These are phyloP conservation scores for Dasypogon diadema DNA, from an alignment of 2,888 invertebrate genomes.

Conservation along the genomic window DNA sequence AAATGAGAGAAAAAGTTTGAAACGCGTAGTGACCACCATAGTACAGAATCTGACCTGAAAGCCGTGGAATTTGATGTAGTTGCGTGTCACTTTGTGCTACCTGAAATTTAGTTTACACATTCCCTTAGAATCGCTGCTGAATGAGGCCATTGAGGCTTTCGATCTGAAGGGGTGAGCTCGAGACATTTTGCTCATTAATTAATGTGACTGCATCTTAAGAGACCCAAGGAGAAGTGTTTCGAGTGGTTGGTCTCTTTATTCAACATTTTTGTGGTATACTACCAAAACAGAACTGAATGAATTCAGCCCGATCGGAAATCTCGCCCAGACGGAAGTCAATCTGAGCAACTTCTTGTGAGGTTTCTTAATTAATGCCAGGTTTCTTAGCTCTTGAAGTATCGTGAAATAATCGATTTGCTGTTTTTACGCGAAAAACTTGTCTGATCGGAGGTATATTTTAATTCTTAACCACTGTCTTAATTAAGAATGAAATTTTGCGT, in stretches of 20 bases:
- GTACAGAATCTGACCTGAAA: slow-evolving; percentile 40
- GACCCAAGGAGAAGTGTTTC: not conserved
- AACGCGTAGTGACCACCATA: slow-evolving; percentile 41
- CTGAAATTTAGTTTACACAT: slow-evolving; percentile 46
- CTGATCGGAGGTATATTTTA: slow-evolving; percentile 32
- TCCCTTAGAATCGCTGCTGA: slow-evolving; percentile 9
- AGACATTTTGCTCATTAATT: slow-evolving; percentile 44
- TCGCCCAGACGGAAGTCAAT: slow-evolving; percentile 36
- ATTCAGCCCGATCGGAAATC: slow-evolving; percentile 16
- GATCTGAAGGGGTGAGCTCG: not conserved
- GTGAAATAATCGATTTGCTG: slow-evolving; percentile 39
- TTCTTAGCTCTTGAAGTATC: slow-evolving; percentile 26
- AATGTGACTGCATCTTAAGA: slow-evolving; percentile 26
- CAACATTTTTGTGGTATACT: not conserved
- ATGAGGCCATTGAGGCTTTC: not conserved
- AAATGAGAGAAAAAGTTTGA: not conserved
- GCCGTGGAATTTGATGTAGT: slow-evolving; percentile 57
- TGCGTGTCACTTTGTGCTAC: slow-evolving; percentile 56
- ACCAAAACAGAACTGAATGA: slow-evolving; percentile 24
- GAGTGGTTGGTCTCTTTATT: not conserved
- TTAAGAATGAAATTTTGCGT: slow-evolving; percentile 33
- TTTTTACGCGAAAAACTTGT: slow-evolving; percentile 51
- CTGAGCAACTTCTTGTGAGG: slow-evolving; percentile 52
- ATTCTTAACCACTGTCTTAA: slow-evolving; percentile 24
- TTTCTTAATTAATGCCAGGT: slow-evolving; percentile 54